Evolutionary conservation across 2,888 invertebrate species (phyloP), one percentile per base, ranked within the genome.

Genomic region (Eupithecia inturbata): DNA sequence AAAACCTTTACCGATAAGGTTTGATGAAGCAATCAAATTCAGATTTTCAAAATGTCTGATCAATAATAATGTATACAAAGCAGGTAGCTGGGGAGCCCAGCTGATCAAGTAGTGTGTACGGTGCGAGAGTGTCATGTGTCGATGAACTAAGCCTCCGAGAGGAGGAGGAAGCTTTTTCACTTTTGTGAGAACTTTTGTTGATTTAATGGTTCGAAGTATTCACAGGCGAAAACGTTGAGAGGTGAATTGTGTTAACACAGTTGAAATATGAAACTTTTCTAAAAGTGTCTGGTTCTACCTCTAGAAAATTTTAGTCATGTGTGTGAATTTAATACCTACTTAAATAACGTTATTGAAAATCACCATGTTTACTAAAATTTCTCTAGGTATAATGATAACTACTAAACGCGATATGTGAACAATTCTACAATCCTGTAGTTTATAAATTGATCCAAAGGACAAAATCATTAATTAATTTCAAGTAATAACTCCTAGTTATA

Each of bases 131-230:
- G 3, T 10, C 22, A 16, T 3, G 53, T 53, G 53, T 53, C 53
- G 53, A 53, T 53, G 53, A 53, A 53, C 53, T 10, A 3, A n/a
- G 53, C 14, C 57, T 57, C 12, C 14, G 22, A 10, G n/a, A 7
- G 49, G 53, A 26, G 22, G 57, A 57, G 10, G 3, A 12, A 26
- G 22, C 4, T 53, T 53, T 12, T 0, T 1, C 26, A 57, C 26
- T 57, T 57, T 26, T 57, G 57, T 57, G 14, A 57, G 26, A 57
- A 57, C 57, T 57, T n/a, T 26, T 57, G 57, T 57, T 57, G n/a
- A 53, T 12, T 53, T 22, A 22, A 53, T 22, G 22, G 22, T 3
- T 12, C 22, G n/a, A 12, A 12, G 53, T 57, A 12, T 26, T 57
- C 53, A 14, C 4, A 57, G 26, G 26, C 22, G 14, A 26, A 57